Evolutionary conservation across 2,797 vertebrate species (phyloP), one percentile per base, ranked within the genome.

Genomic region (Syngnathus rostellatus): DNA sequence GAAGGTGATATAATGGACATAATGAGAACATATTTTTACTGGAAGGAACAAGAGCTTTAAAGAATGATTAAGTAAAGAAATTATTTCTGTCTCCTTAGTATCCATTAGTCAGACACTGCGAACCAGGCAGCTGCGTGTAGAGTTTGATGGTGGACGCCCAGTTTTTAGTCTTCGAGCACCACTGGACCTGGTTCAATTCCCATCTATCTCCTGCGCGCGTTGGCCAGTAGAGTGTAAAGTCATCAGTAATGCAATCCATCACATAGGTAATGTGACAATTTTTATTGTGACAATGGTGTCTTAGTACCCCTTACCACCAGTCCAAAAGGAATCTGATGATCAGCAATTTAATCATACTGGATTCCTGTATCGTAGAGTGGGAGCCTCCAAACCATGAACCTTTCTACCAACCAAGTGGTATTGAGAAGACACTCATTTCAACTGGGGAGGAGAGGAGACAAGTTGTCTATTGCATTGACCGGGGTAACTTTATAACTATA

Each of bases 141-240:
- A 82, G 14, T 85, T 88, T 41, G 75, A 88, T 0, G 87, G 86
- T 4, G 85, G 69, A 1, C 72, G 75, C 6, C 77, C 78, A 7
- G 59, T 86, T 61, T 85, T 84, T 6, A 90, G 86, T 11, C 90
- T 95, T 23, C 86, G 85, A 63, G 89, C 93, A 55, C 93, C 92
- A 0, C 75, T 68, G 66, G 88, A 90, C 63, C 88, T 94, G 54
- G 92, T 93, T 1, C 79, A 86, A 59, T 71, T 92, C 45, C 82
- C 89, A 17, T 84, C 83, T 0, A 48, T 46, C 0, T 76, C 50
- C 31, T 75, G 75, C 1, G 85, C 87, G 3, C 88, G 87, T 19
- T 99, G 96, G 95, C 96, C 96, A 0, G 40, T 88, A 5, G 95
- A 97, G 75, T 94, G 95, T 57, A 93, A 95, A 72, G 93, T 98